Base-by-base conservation (phyloP, 2,113 vertebrate species). In the Pedionomus torquatus region DNA sequence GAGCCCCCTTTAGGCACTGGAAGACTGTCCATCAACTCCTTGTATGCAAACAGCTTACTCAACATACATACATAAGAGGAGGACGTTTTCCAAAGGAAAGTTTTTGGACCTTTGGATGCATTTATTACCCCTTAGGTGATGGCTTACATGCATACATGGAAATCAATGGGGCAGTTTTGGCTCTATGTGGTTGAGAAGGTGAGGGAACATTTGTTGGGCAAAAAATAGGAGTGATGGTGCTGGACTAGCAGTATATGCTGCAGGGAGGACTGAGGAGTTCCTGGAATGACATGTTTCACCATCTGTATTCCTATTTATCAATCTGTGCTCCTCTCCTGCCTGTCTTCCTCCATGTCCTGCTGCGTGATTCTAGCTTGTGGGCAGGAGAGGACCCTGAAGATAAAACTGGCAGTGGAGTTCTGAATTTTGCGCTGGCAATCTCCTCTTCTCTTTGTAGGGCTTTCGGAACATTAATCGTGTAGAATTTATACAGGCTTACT, bases 251-350 rank as follows among this genome's bases (percentile, higher is more conserved):
- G 9, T 16, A 17, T 30, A 18, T 44, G n/a, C 31, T 71, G 21
- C 10, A n/a, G 35, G 24, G 24, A 54, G 39, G 41, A 17, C 35
- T 69, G n/a, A 3, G 4, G 7, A 52, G 8, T 30, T 16, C 9
- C 11, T 69, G 8, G 17, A 9, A 24, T 10, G 2, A 24, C 52
- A 9, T 1, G 0, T 64, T 93, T 66, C 33, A 14, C 1, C 0
- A 4, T 44, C 49, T 78, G 0, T 49, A 35, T 48, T 63, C 7
- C 55, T 83, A 2, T 69, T 83, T 80, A 37, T 60, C 17, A 18
- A 30, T 28, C 41, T 65, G 20, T 3, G 2, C 21, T 55, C 58
- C 37, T 90, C 2, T 6, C 25, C 16, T 4, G 25, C 31, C 24
- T 44, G 20, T 79, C 13, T 11, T 92, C 17, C 20, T 70, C 18